Percentiles rank a stretch among this genome's conserved stretches.
Conservation (phyloP, 2,113 vertebrate species). For the Anoura caudifer region DNA sequence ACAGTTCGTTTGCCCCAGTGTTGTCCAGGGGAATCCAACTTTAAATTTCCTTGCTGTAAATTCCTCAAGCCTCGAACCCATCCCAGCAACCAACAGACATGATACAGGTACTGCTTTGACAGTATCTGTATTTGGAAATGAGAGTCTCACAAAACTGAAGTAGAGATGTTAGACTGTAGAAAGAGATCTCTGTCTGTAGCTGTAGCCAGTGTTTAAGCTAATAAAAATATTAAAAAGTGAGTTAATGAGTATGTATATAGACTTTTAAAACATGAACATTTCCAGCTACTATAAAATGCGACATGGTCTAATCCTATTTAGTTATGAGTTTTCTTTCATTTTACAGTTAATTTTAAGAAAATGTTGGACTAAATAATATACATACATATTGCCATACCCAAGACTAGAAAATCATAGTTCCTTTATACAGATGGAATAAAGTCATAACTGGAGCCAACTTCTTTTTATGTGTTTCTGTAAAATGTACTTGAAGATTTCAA, state of each 20-base stretch:
- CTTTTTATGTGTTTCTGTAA: constrained; percentile 1
- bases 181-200: neutral
- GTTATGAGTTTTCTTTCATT: constrained; percentile 29
- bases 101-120: neutral
- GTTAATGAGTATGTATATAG: neutral
- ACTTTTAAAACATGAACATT: neutral
- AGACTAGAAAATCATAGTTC: neutral
- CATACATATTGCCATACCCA: neutral
- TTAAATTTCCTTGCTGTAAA: constrained; percentile 26
- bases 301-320: neutral
- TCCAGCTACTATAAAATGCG: neutral
- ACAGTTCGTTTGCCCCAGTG: neutral
- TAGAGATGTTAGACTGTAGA: neutral
- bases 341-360: neutral
- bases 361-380: constrained; percentile 2
- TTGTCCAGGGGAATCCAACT: neutral
- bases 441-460: neutral
- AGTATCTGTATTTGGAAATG: neutral
- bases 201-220: neutral
- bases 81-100: neutral
- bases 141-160: constrained; percentile 13
- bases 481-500: constrained; percentile 1
- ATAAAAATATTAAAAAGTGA: neutral
- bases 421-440: neutral
- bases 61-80: neutral